Evolutionary conservation across 2,888 invertebrate genomes (phyloP), one percentile per base, ranked within the genome.

Genomic region (Eubasilissa splendida): DNA sequence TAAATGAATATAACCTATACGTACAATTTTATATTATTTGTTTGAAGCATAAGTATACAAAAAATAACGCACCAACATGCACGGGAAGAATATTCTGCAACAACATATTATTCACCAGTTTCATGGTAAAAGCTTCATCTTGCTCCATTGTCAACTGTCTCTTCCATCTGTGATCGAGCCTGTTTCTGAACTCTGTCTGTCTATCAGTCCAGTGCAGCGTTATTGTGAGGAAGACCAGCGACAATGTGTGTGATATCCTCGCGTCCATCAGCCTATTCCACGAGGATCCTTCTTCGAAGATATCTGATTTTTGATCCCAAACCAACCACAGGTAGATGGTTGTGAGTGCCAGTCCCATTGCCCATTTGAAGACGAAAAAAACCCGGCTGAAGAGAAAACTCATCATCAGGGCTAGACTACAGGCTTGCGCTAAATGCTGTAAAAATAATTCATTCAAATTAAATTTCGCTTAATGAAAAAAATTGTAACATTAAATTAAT

Each of bases 31-130:
- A 42, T 5, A 42, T 5, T 42, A 42, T 42, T 5, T 42, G 42
- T 42, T 42, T 7, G 54, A 22, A 22, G 22, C 12, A 68, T 71
- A 31, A 50, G 50, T 56, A 8, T 14, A 59, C 12, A 59, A n/a
- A 53, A 73, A 4, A 66, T 52, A 9, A 87, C 92, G 86, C 87
- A 96, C 96, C 97, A 84, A 99, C 98, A 88, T 98, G 97, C 31
- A 94, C 93, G 0, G 99, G 99, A 59, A 99, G 90, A 86, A 99
- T 98, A 87, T 99, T 99, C 86, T 96, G 94, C 59, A 99, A 91
- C 58, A 99, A 90, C 88, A 97, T 93, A 85, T 95, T 96, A 87
- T 98, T 98, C 0, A 97, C 95, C 85, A 94, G 94, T 84, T 96
- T 93, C 87, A 95, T 96, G n/a, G 94, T 94, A 85, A 95, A 93